Evolutionary conservation across 92 coral and sea anemone genomes (phyloP).

Genomic region (Epizoanthus illoricatus): DNA sequence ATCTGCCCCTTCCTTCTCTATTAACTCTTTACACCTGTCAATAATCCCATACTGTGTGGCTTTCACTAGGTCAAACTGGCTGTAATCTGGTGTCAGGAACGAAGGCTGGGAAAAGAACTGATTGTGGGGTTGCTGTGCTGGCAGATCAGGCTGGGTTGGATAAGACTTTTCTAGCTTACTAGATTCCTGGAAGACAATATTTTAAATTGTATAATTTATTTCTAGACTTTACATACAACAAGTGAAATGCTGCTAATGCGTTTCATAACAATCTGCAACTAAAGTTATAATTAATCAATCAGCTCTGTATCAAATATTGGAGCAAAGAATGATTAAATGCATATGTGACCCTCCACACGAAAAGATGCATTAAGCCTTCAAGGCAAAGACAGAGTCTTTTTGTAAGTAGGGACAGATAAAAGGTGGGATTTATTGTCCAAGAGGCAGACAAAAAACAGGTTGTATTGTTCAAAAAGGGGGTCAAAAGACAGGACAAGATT

Average conservation of each 20-base stretch:
- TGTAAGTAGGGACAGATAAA: no score
- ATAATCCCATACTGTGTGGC: constrained; percentile 90
- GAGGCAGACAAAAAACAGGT: no score
- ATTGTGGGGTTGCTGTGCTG: constrained; percentile 48
- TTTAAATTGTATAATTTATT: not conserved
- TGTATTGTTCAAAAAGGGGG: no score
- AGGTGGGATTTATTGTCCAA: no score
- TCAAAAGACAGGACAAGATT: no score
- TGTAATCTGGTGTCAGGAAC: constrained; percentile 71
- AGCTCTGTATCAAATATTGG: no score
- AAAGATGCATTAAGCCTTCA: no score
- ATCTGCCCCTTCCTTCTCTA: constrained; percentile 85
- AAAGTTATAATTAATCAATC: no score
- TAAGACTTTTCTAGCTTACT: constrained; percentile 53
- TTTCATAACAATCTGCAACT: no score
- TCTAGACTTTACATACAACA: not conserved
- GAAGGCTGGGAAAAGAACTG: constrained; percentile 56
- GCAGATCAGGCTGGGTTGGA: constrained; percentile 65
- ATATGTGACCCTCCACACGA: no score
- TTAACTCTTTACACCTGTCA: constrained; percentile 70
- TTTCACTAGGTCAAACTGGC: constrained; percentile 81
- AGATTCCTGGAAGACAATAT: constrained; percentile 8
- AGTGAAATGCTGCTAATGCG: not conserved
- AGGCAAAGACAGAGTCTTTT: no score
- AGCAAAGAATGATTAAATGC: no score